Evolutionary conservation across 2,113 vertebrate genomes (phyloP).

Genomic region (Petroica traversi): DNA sequence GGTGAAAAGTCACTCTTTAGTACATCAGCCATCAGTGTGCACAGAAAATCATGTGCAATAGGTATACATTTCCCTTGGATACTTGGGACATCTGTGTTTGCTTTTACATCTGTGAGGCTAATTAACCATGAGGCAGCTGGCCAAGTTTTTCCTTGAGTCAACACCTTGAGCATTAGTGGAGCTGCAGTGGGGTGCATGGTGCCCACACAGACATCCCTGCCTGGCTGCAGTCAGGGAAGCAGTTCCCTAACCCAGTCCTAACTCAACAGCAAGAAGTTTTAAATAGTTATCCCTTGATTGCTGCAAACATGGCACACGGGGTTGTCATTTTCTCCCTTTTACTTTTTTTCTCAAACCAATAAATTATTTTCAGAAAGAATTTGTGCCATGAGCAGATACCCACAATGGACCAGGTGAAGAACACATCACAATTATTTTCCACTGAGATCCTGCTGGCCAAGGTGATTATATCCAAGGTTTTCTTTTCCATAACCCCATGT

Average conservation of each 20-base stretch:
- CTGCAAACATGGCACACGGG: not conserved
- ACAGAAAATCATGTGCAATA: not conserved
- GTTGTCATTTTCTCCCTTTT: not conserved
- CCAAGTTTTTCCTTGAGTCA: not conserved
- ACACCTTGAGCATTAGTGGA: not conserved
- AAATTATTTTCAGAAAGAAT: not conserved
- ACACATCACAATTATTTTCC: not conserved
- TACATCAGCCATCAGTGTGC: not conserved
- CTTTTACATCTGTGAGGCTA: not conserved
- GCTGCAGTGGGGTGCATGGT: not conserved
- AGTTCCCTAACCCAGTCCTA: not conserved
- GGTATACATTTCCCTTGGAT: not conserved
- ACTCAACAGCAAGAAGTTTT: not conserved
- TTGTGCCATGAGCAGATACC: not conserved
- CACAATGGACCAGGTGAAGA: not conserved
- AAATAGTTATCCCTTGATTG: not conserved
- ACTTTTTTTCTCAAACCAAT: not conserved
- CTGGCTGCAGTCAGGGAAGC: not conserved
- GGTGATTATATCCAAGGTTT: not conserved
- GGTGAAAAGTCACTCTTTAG: not conserved
- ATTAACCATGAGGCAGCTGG: not conserved
- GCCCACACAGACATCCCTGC: not conserved
- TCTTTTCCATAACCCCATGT: fast-evolving
- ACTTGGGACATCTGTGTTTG: not conserved
- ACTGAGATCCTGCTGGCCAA: not conserved